Evolutionary conservation across 2,888 invertebrate species (phyloP).

Genomic region (Sipha maydis): DNA sequence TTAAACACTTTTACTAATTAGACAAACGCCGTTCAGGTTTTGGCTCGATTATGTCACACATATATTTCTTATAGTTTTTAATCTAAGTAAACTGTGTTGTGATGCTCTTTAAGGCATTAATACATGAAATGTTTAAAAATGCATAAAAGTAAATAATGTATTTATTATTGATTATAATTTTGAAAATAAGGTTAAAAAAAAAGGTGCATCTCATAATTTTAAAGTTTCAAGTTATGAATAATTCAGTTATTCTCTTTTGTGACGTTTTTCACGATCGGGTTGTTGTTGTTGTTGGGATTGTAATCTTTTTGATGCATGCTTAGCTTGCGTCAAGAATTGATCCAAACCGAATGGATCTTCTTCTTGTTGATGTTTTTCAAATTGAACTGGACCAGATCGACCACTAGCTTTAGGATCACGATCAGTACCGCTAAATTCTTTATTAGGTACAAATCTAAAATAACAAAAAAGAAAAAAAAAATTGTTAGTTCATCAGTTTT

Average conservation of each 20-base stretch:
- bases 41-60: too few species aligned
- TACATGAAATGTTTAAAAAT: too few species aligned
- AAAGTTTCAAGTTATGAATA: not conserved
- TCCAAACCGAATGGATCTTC: conserved; percentile 98
- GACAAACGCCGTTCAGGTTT: too few species aligned
- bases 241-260: conserved; percentile 35
- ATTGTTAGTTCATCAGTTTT: not conserved
- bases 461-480: conserved; percentile 2
- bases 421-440: conserved; percentile 94
- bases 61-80: too few species aligned
- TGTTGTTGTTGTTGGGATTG: conserved; percentile 63
- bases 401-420: conserved; percentile 70
- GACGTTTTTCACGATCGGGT: conserved; percentile 50
- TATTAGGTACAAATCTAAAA: conserved; percentile 93
- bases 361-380: conserved; percentile 84
- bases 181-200: too few species aligned
- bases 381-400: conserved; percentile 95
- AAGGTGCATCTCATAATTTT: too few species aligned
- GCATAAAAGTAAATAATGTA: too few species aligned
- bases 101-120: too few species aligned
- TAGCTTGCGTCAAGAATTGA: conserved; percentile 97
- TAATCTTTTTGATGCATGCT: conserved; percentile 80
- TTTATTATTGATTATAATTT: too few species aligned
- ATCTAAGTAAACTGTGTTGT: too few species aligned
- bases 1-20: too few species aligned